phyloP scores from a whole-genome alignment of 2,113 vertebrate species.

The Phalacrocorax aristotelis region DNA sequence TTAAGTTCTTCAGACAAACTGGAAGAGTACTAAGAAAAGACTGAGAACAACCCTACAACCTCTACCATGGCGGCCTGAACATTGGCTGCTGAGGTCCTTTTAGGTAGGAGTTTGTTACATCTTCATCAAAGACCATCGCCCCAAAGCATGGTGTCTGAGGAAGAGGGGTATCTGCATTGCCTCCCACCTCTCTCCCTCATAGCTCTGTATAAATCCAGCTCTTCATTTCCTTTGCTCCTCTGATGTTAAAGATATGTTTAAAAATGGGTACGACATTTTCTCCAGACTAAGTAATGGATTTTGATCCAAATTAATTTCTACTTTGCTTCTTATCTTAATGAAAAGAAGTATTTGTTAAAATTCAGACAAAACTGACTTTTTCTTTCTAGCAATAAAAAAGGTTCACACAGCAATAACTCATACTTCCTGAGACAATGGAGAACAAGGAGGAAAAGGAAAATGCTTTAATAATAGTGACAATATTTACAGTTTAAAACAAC shows the following conservation, averaged over 20 bases:
- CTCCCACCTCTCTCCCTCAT: background rate
- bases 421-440: background rate
- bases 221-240: background rate
- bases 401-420: background rate
- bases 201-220: background rate
- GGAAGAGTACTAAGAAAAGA: background rate
- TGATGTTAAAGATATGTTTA: background rate
- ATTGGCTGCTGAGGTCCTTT: background rate
- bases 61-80: background rate
- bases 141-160: accelerated
- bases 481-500: background rate
- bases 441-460: background rate
- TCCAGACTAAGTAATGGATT: background rate
- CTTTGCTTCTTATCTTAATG: background rate
- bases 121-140: background rate
- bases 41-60: background rate
- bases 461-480: background rate
- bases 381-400: background rate
- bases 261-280: background rate
- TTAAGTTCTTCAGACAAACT: background rate
- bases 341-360: background rate
- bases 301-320: background rate
- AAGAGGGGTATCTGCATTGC: background rate
- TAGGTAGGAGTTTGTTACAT: background rate
- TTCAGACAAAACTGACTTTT: background rate